These are phyloP conservation scores for Crocodylus rhombifer DNA, from an alignment of 2,797 vertebrate genomes.

Conservation along the genomic window DNA sequence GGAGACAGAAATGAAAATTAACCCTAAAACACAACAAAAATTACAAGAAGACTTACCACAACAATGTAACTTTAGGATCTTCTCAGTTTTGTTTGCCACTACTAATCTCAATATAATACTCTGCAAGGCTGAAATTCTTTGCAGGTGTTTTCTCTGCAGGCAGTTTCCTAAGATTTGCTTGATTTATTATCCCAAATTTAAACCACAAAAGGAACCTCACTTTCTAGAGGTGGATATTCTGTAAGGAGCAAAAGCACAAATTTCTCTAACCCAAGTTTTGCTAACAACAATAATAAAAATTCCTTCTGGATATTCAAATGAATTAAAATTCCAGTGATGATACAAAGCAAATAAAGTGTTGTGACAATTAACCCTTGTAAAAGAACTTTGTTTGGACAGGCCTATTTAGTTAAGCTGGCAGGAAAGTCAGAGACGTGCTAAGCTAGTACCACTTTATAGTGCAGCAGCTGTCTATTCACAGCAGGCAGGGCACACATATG, in stretches of 20 bases:
- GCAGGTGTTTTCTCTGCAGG: slow-evolving; percentile 54
- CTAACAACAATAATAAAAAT: neutral
- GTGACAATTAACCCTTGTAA: slow-evolving; percentile 60
- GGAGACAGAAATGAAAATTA: neutral
- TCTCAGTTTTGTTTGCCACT: slow-evolving; percentile 13
- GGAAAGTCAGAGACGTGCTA: slow-evolving; percentile 35
- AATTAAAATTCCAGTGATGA: slow-evolving; percentile 2
- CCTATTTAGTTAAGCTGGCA: slow-evolving; percentile 59
- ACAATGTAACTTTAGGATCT: neutral
- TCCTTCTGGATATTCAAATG: slow-evolving; percentile 1
- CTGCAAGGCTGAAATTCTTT: slow-evolving; percentile 39
- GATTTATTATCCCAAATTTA: neutral
- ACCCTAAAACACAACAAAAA: neutral
- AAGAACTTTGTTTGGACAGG: slow-evolving; percentile 46
- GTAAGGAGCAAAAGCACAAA: slow-evolving; percentile 17
- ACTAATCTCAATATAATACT: neutral
- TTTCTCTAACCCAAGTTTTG: neutral
- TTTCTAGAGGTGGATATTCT: neutral
- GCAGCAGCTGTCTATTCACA: slow-evolving; percentile 49
- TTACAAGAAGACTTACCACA: neutral
- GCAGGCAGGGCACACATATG: slow-evolving; percentile 26
- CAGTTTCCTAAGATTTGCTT: neutral
- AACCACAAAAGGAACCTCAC: neutral
- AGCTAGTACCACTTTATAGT: slow-evolving; percentile 31
- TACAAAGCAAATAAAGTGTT: slow-evolving; percentile 11